Evolutionary conservation across 2,113 vertebrate species (phyloP).

Genomic region (Neotoma lepida): DNA sequence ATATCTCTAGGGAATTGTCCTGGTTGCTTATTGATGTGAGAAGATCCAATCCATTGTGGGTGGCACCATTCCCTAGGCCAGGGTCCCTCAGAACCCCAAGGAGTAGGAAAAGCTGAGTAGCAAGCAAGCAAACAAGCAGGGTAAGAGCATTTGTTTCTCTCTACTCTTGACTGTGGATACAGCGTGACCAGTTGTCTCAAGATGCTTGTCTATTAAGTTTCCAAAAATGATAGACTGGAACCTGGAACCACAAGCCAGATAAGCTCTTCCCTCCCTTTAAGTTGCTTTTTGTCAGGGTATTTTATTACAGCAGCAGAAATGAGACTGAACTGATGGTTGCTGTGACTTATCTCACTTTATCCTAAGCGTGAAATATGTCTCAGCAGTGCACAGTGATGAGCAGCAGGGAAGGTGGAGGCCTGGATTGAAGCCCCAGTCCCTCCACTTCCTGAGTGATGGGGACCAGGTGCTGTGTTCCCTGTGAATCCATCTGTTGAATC

Average conservation of each 20-base stretch:
- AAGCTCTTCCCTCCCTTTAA: not conserved
- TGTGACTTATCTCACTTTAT: not conserved
- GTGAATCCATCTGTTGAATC: not conserved
- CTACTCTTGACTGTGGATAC: not conserved
- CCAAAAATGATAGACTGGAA: not conserved
- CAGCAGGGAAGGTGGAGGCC: not conserved
- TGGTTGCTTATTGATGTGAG: not conserved
- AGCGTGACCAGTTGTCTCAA: not conserved
- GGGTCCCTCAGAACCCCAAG: not conserved
- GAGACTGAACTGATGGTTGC: not conserved
- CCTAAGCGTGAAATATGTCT: not conserved
- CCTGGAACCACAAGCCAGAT: not conserved
- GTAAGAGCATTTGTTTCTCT: not conserved
- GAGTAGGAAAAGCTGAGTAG: not conserved
- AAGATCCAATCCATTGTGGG: not conserved
- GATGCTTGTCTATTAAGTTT: not conserved
- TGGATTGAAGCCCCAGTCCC: not conserved
- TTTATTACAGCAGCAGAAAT: not conserved
- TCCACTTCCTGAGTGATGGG: not conserved
- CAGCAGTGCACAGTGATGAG: not conserved
- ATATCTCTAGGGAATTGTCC: not conserved
- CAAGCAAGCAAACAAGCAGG: not conserved
- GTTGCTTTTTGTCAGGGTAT: not conserved
- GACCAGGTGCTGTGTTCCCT: not conserved
- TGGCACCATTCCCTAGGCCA: not conserved